Evolutionary conservation across 2,797 vertebrate species (phyloP), one percentile per base, ranked within the genome.

Genomic region (Mormyrus hasselquistii): DNA sequence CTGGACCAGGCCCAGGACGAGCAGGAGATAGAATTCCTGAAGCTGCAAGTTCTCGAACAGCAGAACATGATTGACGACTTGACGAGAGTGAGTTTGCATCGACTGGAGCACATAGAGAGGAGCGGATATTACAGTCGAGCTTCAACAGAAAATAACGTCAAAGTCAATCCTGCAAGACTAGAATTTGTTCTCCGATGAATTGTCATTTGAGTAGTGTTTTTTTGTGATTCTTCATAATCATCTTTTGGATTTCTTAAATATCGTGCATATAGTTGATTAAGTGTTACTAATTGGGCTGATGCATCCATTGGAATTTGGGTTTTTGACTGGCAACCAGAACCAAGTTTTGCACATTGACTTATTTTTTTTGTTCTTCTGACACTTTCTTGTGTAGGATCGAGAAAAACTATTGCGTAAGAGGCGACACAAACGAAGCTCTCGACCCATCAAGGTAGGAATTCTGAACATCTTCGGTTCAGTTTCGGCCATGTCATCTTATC

Each of bases 11-110:
- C 98, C 55, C 97, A 98, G 0, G 98, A 99, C 92, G 98, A 99
- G 88, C 98, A 99, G 94, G 99, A 99, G 95, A 97, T 98, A 3
- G 98, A 98, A 88, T 99, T 99, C 93, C 96, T 99, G 90, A 99
- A 99, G 92, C 97, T 99, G 92, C 99, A 99, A 92, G 98, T 99
- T 91, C 96, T 99, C 90, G 99, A 99, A 89, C 99, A 99, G 44
- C 99, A 99, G 94, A 99, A 96, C 93, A 98, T 99, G 92, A 99
- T 99, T 44, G 98, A 99, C 88, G 98, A 99, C n/a, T 95, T 99
- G 91, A 98, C 99, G 34, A 96, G 98, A 96, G 98, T 99, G 95
- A 19, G 96, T 93, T n/a, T 38, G 10, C 29, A 6, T 65, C 4
- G 19, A 55, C 44, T 22, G 16, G 25, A 4, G 19, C 82, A 52